A percentile compares a stretch with the other conserved stretches of the same genome.
Conservation (phyloP, 1,140 invertebrate genomes). For the Notospermus geniculatus region DNA sequence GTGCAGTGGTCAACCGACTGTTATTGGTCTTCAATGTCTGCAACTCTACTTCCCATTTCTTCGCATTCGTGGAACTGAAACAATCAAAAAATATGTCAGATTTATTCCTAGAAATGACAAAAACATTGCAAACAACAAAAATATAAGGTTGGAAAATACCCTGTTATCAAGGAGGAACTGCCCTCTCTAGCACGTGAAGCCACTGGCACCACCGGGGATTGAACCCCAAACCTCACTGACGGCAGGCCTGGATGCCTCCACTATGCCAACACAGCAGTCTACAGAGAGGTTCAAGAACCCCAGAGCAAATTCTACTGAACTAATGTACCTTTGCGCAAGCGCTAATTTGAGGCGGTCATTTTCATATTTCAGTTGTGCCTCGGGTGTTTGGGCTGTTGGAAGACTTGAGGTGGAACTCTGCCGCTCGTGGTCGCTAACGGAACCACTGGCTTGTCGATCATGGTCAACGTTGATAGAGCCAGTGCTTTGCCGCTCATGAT, state of each 20-base stretch:
- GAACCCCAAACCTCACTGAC: too few species aligned
- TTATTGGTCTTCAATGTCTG: slow-evolving; percentile 96
- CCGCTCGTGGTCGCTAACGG: slow-evolving; percentile 33
- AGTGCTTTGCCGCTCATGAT: slow-evolving; percentile 32
- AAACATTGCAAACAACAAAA: too few species aligned
- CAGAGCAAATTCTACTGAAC: too few species aligned
- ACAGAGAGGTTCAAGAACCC: too few species aligned
- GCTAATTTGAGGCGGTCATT: slow-evolving; percentile 94
- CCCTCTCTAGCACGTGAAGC: too few species aligned
- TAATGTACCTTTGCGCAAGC: slow-evolving; percentile 81
- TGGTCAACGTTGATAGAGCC: slow-evolving; percentile 27
- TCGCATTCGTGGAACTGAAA: slow-evolving; percentile 88
- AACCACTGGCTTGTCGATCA: slow-evolving; percentile 32
- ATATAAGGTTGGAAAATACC: too few species aligned
- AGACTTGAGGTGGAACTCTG: slow-evolving; percentile 41
- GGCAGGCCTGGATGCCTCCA: too few species aligned
- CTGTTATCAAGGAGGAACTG: too few species aligned
- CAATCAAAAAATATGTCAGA: slow-evolving; percentile 9
- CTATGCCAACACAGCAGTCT: too few species aligned
- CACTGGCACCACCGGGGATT: too few species aligned
- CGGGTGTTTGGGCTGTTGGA: slow-evolving; percentile 65
- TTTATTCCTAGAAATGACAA: too few species aligned
- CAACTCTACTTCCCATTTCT: slow-evolving; percentile 97
- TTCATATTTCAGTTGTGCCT: slow-evolving; percentile 94
- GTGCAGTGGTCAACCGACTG: slow-evolving; percentile 85